Conservation (phyloP, 2,113 vertebrate genomes). For the Pelmatolapia mariae region DNA sequence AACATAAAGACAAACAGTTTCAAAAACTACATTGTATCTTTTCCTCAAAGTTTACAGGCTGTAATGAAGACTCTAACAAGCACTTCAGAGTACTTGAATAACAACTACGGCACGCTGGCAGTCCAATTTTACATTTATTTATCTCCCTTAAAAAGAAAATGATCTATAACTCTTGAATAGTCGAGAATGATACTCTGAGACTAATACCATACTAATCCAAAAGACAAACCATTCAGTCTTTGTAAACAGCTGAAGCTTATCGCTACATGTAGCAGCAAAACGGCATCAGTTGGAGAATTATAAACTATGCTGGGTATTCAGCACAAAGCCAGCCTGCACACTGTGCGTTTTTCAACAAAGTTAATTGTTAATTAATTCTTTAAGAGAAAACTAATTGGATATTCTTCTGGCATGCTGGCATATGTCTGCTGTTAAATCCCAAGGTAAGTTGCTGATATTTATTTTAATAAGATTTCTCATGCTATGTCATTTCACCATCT, state of each 20-base stretch:
- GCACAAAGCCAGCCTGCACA: not conserved
- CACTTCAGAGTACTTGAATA: not conserved
- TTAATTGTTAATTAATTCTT: not conserved
- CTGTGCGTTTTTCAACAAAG: not conserved
- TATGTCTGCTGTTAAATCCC: not conserved
- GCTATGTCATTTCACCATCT: not conserved
- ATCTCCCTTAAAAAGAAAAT: not conserved
- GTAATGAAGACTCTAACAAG: not conserved
- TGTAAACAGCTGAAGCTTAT: not conserved
- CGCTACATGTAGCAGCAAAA: not conserved
- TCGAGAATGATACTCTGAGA: not conserved
- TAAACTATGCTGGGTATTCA: not conserved
- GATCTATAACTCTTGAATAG: not conserved
- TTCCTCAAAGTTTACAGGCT: not conserved
- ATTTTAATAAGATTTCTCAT: not conserved
- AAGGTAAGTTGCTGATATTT: slow-evolving; percentile 11
- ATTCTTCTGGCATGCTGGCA: not conserved
- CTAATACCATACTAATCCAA: not conserved
- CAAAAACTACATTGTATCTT: not conserved
- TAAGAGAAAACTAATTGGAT: not conserved
- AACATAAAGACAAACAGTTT: not conserved
- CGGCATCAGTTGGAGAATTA: not conserved
- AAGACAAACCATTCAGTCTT: not conserved
- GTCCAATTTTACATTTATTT: not conserved
- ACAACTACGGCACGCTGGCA: not conserved